Percentiles rank a stretch among this genome's conserved stretches.
Evolutionary conservation across 2,113 vertebrate genomes (phyloP).

Genomic region (Desmodus rotundus): DNA sequence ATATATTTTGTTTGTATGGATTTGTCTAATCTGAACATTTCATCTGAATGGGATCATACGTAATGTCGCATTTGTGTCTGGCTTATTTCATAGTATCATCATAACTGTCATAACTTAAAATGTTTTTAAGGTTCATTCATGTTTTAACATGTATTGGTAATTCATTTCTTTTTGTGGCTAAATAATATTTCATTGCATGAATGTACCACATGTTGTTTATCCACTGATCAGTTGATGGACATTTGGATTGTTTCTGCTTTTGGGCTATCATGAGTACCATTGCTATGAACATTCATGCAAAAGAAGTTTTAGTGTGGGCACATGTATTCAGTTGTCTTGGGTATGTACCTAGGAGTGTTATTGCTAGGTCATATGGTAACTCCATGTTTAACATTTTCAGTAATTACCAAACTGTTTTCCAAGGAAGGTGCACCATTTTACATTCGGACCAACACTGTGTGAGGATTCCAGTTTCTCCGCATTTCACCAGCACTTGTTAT

Average conservation of each 20-base stretch:
- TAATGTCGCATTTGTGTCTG: background rate
- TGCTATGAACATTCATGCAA: background rate
- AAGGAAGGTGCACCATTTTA: background rate
- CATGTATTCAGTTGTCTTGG: background rate
- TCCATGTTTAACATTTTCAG: background rate
- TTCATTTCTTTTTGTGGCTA: background rate
- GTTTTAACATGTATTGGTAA: background rate
- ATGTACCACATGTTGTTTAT: no score
- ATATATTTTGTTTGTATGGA: background rate
- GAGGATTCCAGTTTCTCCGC: background rate
- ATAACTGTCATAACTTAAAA: background rate
- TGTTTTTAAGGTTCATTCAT: background rate
- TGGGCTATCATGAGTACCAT: background rate
- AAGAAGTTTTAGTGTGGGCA: background rate
- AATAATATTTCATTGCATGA: background rate
- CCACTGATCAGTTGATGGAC: background rate
- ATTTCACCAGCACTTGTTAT: background rate
- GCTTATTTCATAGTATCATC: background rate
- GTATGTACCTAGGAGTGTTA: background rate
- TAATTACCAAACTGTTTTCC: background rate
- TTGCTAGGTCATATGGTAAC: background rate
- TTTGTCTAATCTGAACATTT: background rate
- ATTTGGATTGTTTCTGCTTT: background rate
- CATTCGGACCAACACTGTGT: background rate
- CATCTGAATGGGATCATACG: background rate